Percentiles rank a stretch among this genome's conserved stretches.
These are phyloP conservation scores for Triops cancriformis DNA, from an alignment of 1,140 invertebrate genomes.

Conservation along the genomic window DNA sequence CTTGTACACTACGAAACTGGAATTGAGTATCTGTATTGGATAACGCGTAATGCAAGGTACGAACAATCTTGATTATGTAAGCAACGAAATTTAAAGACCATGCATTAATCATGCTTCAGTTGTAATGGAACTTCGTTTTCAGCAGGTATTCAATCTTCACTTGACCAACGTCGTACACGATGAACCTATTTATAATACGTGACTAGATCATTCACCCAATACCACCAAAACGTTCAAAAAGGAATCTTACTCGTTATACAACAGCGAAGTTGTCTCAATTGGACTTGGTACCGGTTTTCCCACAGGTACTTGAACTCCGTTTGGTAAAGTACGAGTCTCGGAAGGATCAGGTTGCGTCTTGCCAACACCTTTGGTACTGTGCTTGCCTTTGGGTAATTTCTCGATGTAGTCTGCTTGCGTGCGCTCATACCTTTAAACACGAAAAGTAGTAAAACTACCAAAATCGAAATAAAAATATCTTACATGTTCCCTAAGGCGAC, in stretches of 20 bases:
- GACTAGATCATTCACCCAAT: slow-evolving; percentile 8
- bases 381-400: slow-evolving; percentile 66
- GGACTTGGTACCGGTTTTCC: slow-evolving; percentile 49
- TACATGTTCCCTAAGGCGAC: slow-evolving; percentile 90
- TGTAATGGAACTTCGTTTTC: slow-evolving; percentile 62
- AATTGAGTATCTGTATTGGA: slow-evolving; percentile 1
- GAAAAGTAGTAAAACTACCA: slow-evolving; percentile 28
- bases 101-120: neutral
- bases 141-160: slow-evolving; percentile 73
- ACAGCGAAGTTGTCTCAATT: slow-evolving; percentile 45
- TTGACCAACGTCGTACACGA: slow-evolving; percentile 85
- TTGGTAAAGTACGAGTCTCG: slow-evolving; percentile 33
- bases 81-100: neutral
- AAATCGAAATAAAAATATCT: slow-evolving; percentile 36
- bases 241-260: slow-evolving; percentile 78
- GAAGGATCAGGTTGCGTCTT: slow-evolving; percentile 60
- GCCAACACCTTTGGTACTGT: slow-evolving; percentile 71
- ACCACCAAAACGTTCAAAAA: neutral
- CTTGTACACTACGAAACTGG: neutral
- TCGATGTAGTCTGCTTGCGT: slow-evolving; percentile 59
- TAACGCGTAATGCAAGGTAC: neutral
- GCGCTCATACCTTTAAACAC: slow-evolving; percentile 53
- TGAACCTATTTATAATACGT: slow-evolving; percentile 50
- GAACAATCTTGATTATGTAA: neutral
- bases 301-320: slow-evolving; percentile 64